A percentile compares a stretch with the other conserved stretches of the same genome.
phyloP scores from a whole-genome alignment of 2,888 invertebrate genomes.

The Blera fallax region DNA sequence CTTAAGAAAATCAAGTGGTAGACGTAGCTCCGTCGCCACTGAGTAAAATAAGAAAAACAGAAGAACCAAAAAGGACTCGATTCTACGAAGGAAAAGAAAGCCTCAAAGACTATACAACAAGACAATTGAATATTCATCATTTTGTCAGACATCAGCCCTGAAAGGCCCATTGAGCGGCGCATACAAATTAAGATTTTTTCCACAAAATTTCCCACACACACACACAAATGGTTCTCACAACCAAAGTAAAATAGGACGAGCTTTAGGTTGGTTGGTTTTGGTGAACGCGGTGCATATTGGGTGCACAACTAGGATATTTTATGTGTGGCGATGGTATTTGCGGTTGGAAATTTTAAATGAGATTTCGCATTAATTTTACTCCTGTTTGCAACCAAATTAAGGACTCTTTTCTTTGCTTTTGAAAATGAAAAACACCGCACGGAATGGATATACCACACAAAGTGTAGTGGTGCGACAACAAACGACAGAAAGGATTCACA shows the following conservation, averaged over 20 bases:
- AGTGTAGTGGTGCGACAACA: neutral
- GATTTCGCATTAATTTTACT: slow-evolving; percentile 59
- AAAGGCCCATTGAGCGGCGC: slow-evolving; percentile 15
- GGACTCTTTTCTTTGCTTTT: slow-evolving; percentile 4
- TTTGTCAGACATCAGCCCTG: slow-evolving; percentile 34
- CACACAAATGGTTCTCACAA: slow-evolving; percentile 24
- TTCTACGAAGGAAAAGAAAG: neutral
- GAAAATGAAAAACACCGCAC: neutral
- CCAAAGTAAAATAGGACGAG: slow-evolving; percentile 6
- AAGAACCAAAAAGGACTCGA: neutral
- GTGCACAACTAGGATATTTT: slow-evolving; percentile 9
- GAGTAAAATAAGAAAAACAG: slow-evolving; percentile 3
- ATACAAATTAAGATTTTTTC: slow-evolving; percentile 53
- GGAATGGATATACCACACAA: neutral
- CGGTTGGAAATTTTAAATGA: slow-evolving; percentile 51
- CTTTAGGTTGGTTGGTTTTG: neutral
- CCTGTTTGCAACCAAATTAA: slow-evolving; percentile 31
- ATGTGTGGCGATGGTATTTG: slow-evolving; percentile 40
- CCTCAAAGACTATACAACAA: slow-evolving; percentile 39
- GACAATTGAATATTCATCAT: slow-evolving; percentile 70
- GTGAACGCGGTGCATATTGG: neutral
- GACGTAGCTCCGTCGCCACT: neutral
- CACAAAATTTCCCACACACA: slow-evolving; percentile 21
- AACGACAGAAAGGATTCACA: slow-evolving; percentile 15
- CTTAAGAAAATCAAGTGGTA: slow-evolving; percentile 39